Evolutionary conservation across 1,140 invertebrate species (phyloP), one percentile per base, ranked within the genome.

Genomic region (Acyrthosiphon pisum): DNA sequence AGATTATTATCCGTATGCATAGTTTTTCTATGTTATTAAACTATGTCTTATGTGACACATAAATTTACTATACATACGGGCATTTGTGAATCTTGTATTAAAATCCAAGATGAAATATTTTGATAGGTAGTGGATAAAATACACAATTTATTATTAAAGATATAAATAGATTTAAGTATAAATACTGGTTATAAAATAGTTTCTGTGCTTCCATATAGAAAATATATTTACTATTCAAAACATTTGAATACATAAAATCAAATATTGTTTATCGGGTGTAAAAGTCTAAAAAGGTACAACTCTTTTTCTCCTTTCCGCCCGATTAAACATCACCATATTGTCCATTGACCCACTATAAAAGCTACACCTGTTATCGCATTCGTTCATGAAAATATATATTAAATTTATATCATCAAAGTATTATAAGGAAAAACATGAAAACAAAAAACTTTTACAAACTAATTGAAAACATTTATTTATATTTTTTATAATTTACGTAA

Each of bases 211-310:
- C 2, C 7, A n/a, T 37, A 48, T 53, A 88, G n/a, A 88, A 88
- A 88, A 48, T 23, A 48, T 23, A 35, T 48, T 88, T 48, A 48
- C 48, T 87, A 46, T 87, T n/a, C 14, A 30, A 30, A 30, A 48
- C 30, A 23, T 88, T 88, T 35, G 35, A 53, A 50, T 22, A 88
- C n/a, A 50, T n/a, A 26, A 8, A 50, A 30, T 35, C 48, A 50
- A 88, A 88, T 88, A 53, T 48, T 88, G 87, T 88, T 48, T n/a
- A 88, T 35, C 87, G 48, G 22, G 87, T 88, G 86, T 35, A 88
- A 48, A 44, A 87, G 84, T 48, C 18, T 88, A 48, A 48, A 88
- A 88, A 35, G 23, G 46, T n/a, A 48, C 26, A 88, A 88, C 87
- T 88, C 46, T 88, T 88, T 88, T 88, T 50, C n/a, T 46, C 35